Conservation (phyloP, 1,140 invertebrate species). For the Bombus balteatus region DNA sequence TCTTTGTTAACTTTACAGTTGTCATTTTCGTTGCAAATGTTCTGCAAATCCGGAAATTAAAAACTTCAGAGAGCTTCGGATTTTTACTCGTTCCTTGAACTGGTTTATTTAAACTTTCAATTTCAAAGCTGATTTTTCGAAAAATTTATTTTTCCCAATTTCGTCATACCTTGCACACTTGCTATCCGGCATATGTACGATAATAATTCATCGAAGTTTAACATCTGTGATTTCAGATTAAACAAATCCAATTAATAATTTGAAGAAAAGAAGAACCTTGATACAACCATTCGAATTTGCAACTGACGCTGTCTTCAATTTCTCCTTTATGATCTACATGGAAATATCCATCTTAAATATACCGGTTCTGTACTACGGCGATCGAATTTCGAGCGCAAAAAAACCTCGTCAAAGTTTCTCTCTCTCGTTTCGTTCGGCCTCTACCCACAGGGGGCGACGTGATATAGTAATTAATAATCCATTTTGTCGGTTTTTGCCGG, state of each 20-base stretch:
- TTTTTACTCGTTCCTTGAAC: no score
- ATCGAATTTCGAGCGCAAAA: slow-evolving; percentile 28
- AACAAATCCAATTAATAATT: no score
- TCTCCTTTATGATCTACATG: background rate
- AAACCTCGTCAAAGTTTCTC: slow-evolving; percentile 25
- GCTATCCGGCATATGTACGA: no score
- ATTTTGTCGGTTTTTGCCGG: slow-evolving; percentile 76
- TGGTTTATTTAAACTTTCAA: no score
- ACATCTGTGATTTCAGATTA: no score
- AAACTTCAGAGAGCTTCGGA: no score
- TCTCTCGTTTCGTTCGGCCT: background rate
- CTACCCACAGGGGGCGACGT: slow-evolving; percentile 41
- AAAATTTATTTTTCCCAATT: background rate
- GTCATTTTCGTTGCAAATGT: no score
- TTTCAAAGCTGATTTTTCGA: no score
- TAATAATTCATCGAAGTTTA: no score
- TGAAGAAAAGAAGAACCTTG: no score
- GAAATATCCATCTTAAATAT: background rate
- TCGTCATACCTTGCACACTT: background rate
- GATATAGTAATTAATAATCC: slow-evolving; percentile 81
- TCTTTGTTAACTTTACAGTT: no score
- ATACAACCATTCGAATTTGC: background rate
- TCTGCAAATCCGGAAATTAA: no score
- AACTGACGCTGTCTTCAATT: background rate
- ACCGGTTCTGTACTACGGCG: background rate